Percentiles rank a stretch among this genome's conserved stretches.
phyloP scores from a whole-genome alignment of 2,113 vertebrate genomes.

The Opisthocomus hoazin region DNA sequence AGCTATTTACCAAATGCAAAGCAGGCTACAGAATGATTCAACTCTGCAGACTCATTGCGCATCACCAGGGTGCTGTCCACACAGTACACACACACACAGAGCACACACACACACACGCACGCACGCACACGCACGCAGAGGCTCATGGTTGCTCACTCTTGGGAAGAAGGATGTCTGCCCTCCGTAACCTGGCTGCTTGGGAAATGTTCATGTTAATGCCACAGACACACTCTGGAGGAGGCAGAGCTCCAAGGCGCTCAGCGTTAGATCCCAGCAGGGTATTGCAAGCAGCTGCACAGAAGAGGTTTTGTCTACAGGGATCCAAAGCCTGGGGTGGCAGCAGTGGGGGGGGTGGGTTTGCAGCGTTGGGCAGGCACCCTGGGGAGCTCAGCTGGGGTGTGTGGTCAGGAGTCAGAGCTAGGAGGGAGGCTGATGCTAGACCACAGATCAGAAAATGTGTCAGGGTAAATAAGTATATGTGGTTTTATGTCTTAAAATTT shows the following conservation, averaged over 20 bases:
- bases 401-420: not conserved
- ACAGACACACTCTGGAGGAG: not conserved
- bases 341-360: not conserved
- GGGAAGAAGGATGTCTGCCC: not conserved
- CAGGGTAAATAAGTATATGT: not conserved
- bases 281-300: not conserved
- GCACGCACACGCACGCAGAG: accelerated
- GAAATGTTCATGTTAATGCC: not conserved
- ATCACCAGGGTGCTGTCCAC: not conserved
- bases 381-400: not conserved
- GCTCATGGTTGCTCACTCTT: not conserved
- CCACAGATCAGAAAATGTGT: not conserved
- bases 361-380: not conserved
- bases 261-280: not conserved
- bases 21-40: conserved; percentile 16
- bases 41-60: not conserved
- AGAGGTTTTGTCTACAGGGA: not conserved
- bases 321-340: not conserved
- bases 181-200: not conserved
- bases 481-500: not conserved
- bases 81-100: not conserved
- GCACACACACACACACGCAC: accelerated
- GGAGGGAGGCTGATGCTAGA: not conserved
- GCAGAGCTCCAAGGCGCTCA: not conserved
- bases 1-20: not conserved